Conservation (phyloP, 2,797 vertebrate species). For the Monodelphis domestica region DNA sequence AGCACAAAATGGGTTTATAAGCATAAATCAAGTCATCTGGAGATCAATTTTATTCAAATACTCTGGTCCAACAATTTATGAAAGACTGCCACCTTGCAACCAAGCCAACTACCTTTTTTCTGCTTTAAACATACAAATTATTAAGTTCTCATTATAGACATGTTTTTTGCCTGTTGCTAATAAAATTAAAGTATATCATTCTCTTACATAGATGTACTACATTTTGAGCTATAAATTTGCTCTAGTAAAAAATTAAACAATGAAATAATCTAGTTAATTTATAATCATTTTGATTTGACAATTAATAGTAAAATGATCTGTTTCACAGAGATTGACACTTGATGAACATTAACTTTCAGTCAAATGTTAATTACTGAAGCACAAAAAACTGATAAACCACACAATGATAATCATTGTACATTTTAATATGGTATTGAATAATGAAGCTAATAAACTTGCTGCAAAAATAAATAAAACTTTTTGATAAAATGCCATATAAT, state of each 20-base stretch:
- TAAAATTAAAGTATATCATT: slow-evolving; percentile 54
- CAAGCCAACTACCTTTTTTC: background rate
- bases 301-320: slow-evolving; percentile 68
- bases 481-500: slow-evolving; percentile 61
- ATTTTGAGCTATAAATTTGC: slow-evolving; percentile 65
- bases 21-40: slow-evolving; percentile 38
- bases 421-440: slow-evolving; percentile 76
- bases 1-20: background rate
- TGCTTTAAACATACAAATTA: background rate
- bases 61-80: slow-evolving; percentile 10
- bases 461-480: slow-evolving; percentile 70
- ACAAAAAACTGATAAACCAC: slow-evolving; percentile 73
- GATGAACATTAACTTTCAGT: slow-evolving; percentile 81
- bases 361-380: slow-evolving; percentile 83
- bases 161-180: slow-evolving; percentile 10
- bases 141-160: slow-evolving; percentile 18
- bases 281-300: slow-evolving; percentile 74
- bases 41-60: slow-evolving; percentile 18
- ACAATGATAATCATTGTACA: slow-evolving; percentile 63
- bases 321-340: slow-evolving; percentile 72
- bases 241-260: slow-evolving; percentile 67
- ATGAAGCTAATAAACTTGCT: slow-evolving; percentile 76
- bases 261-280: slow-evolving; percentile 67
- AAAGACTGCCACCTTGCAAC: background rate
- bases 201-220: slow-evolving; percentile 23